Evolutionary conservation across 2,797 vertebrate species (phyloP), one percentile per base, ranked within the genome.

Genomic region (Coranthus polyacanthus): DNA sequence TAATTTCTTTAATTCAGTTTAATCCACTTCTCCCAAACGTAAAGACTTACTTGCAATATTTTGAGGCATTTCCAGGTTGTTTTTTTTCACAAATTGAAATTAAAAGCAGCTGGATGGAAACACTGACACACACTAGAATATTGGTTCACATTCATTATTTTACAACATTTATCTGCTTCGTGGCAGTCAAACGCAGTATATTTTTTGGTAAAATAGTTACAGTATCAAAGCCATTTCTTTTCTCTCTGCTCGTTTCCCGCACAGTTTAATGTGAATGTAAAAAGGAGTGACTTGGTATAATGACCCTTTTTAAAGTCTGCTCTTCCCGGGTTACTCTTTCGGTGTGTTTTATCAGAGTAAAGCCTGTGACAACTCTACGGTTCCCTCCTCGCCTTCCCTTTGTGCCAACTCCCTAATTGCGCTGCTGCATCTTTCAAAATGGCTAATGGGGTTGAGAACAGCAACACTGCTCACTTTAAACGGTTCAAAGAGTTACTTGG

Each of bases 401-500:
- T 72, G 58, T 82, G 62, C 65, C 61, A 52, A 20, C 62, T 50
- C 26, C 61, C 72, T 86, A 81, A 83, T 82, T 86, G 77, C 43
- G 0, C 65, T 50, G 74, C 79, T 84, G 83, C 70, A 73, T 81
- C 73, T 83, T 79, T 83, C 63, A 83, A 72, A 84, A 80, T 63
- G 78, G 51, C 63, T 80, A 86, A 82, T 80, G 65, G 70, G 68
- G 57, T 74, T 66, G 70, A 73, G 68, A 74, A 65, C 65, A 59
- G 68, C 47, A 60, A 36, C 18, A 5, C 47, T 50, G 50, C 69
- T 82, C 61, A 51, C 65, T 84, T 81, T 72, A 70, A 82, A 68
- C 13, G 13, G 43, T 78, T 85, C 66, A 75, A 56, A 75, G 62
- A 80, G 15, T 79, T 60, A 57, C 59, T 82, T 54, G 54, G 67